Percentiles rank a stretch among this genome's conserved stretches.
Evolutionary conservation across 2,797 vertebrate genomes (phyloP).

Genomic region (Percopsis omiscomaycus): DNA sequence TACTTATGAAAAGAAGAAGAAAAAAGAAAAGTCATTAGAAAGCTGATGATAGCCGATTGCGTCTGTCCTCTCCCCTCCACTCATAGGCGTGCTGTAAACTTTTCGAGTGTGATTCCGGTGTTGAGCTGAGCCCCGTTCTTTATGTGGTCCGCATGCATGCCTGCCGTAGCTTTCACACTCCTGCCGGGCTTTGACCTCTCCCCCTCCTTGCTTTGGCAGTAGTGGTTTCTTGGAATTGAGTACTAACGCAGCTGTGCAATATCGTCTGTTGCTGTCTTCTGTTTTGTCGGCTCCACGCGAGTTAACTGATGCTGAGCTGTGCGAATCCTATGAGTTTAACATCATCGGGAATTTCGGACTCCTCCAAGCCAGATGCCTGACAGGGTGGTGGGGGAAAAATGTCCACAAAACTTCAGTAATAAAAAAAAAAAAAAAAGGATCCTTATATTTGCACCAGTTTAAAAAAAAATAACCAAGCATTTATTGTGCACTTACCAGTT

Average conservation of each 20-base stretch:
- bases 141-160: conserved; percentile 69
- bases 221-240: conserved; percentile 82
- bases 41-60: conserved; percentile 66
- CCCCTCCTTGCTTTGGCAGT: conserved; percentile 87
- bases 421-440: background rate
- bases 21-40: conserved; percentile 41
- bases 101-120: conserved; percentile 77
- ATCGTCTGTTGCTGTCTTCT: conserved; percentile 62
- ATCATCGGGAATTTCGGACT: conserved; percentile 92
- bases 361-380: conserved; percentile 91
- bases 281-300: conserved; percentile 42
- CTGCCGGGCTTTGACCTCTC: conserved; percentile 54
- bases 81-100: conserved; percentile 76
- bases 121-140: conserved; percentile 59
- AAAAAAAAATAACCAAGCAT: background rate
- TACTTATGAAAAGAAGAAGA: conserved; percentile 58
- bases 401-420: background rate
- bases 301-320: conserved; percentile 96
- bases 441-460: background rate
- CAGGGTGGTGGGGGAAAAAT: conserved; percentile 42
- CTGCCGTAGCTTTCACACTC: conserved; percentile 75
- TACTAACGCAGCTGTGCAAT: conserved; percentile 72
- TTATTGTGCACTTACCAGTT: conserved; percentile 82
- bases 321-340: conserved; percentile 95
- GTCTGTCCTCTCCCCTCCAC: conserved; percentile 56